Percentiles rank a stretch among this genome's conserved stretches.
Evolutionary conservation across 2,113 vertebrate species (phyloP).

Genomic region (Proterorhinus semilunaris): DNA sequence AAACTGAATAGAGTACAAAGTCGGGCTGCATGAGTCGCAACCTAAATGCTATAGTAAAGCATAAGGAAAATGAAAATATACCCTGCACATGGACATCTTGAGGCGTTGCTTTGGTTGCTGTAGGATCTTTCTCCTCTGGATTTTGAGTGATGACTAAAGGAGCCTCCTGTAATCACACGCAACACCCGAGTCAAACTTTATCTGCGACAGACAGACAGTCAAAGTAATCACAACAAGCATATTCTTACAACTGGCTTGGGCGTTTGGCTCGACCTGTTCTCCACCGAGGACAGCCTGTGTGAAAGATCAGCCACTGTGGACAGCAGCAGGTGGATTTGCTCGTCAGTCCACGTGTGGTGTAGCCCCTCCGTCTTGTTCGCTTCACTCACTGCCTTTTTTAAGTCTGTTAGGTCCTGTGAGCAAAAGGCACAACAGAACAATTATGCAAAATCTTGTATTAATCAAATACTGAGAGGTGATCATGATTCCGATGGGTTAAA

Average conservation of each 20-base stretch:
- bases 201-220: no score
- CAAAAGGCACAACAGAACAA: not conserved
- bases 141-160: constrained; percentile 7
- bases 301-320: constrained; percentile 63
- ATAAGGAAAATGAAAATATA: constrained; percentile 9
- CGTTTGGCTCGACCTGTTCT: constrained; percentile 52
- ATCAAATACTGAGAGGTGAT: no score
- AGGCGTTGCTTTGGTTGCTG: constrained; percentile 34
- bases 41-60: no score
- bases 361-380: constrained; percentile 66
- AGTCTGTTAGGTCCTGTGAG: constrained; percentile 59
- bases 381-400: constrained; percentile 61
- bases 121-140: constrained; percentile 19
- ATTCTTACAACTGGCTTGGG: constrained; percentile 25
- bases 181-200: not conserved
- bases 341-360: constrained; percentile 55
- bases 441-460: not conserved
- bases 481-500: not conserved
- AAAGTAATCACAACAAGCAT: no score
- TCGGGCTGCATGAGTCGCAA: no score
- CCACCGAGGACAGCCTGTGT: constrained; percentile 61
- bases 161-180: constrained; percentile 27
- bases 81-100: constrained; percentile 24
- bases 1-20: not conserved
- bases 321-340: constrained; percentile 64